A percentile compares a stretch with the other conserved stretches of the same genome.
These are phyloP conservation scores for Zaprionus davidi DNA, from an alignment of 1,140 invertebrate genomes.

Conservation along the genomic window DNA sequence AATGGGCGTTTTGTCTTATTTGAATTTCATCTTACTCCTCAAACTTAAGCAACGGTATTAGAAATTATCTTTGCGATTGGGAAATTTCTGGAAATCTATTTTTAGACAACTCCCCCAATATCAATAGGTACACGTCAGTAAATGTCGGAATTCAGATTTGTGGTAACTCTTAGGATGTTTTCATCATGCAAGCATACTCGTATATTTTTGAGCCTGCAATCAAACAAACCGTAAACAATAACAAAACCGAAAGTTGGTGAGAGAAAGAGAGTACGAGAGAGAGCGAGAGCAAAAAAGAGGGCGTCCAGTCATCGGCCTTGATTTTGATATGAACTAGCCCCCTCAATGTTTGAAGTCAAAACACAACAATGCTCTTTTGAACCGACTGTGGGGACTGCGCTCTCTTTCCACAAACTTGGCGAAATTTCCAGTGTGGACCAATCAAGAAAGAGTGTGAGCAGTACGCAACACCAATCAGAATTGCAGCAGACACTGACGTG, in stretches of 20 bases:
- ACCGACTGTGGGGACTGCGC: conserved; percentile 1
- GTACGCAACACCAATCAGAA: conserved; percentile 58
- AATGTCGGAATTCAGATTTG: conserved; percentile 23
- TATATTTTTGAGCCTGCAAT: conserved; percentile 28
- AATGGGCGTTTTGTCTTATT: conserved; percentile 38
- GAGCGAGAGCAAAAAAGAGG: neutral
- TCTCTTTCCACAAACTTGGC: conserved; percentile 23
- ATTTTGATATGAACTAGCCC: conserved; percentile 15
- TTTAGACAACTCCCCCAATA: neutral
- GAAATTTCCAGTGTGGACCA: conserved; percentile 41
- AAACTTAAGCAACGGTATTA: neutral
- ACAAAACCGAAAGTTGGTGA: conserved; percentile 6
- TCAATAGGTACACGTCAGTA: conserved; percentile 60
- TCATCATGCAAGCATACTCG: conserved; percentile 45
- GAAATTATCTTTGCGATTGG: neutral
- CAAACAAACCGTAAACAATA: conserved; percentile 14
- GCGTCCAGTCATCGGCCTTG: conserved; percentile 36
- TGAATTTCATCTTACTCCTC: neutral
- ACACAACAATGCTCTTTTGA: conserved; percentile 21
- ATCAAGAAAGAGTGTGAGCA: conserved; percentile 27
- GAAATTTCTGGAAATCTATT: neutral
- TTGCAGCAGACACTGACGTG: conserved; percentile 64
- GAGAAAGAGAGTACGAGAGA: conserved; percentile 11
- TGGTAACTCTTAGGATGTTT: conserved; percentile 35
- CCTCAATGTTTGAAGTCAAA: conserved; percentile 33